A percentile compares a stretch with the other conserved stretches of the same genome.
Evolutionary conservation across 2,797 vertebrate genomes (phyloP).

Genomic region (Ptychadena robeensis): DNA sequence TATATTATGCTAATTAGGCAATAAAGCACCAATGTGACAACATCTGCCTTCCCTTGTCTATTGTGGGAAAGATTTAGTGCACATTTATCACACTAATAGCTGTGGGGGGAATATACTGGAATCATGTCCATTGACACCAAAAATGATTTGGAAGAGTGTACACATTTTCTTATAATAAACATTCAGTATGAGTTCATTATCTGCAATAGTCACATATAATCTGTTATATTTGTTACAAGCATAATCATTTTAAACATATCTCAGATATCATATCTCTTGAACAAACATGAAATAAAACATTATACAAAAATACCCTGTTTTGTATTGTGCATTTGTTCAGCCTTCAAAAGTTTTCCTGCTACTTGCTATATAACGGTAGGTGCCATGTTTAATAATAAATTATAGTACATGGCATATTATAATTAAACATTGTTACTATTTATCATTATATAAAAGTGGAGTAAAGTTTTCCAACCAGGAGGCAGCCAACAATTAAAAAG

Average conservation of each 20-base stretch:
- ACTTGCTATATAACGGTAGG: too few species aligned
- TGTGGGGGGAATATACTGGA: background rate
- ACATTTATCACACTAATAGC: constrained; percentile 7
- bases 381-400: too few species aligned
- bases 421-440: background rate
- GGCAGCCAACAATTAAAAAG: too few species aligned
- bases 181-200: background rate
- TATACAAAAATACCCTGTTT: too few species aligned
- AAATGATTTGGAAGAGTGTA: too few species aligned
- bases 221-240: background rate
- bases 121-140: background rate
- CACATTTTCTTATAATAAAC: background rate
- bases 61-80: constrained; percentile 10
- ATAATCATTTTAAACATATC: too few species aligned
- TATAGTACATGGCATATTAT: too few species aligned
- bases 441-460: background rate
- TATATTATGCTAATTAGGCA: constrained; percentile 38
- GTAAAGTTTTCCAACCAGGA: too few species aligned
- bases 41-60: constrained; percentile 38
- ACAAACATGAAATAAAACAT: too few species aligned
- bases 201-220: background rate
- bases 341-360: too few species aligned
- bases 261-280: too few species aligned
- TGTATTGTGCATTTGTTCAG: too few species aligned
- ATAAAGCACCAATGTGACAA: constrained; percentile 48